Percentiles rank a stretch among this genome's conserved stretches.
These are phyloP conservation scores for Orthosia cruda DNA, from an alignment of 2,888 invertebrate species.

Conservation along the genomic window DNA sequence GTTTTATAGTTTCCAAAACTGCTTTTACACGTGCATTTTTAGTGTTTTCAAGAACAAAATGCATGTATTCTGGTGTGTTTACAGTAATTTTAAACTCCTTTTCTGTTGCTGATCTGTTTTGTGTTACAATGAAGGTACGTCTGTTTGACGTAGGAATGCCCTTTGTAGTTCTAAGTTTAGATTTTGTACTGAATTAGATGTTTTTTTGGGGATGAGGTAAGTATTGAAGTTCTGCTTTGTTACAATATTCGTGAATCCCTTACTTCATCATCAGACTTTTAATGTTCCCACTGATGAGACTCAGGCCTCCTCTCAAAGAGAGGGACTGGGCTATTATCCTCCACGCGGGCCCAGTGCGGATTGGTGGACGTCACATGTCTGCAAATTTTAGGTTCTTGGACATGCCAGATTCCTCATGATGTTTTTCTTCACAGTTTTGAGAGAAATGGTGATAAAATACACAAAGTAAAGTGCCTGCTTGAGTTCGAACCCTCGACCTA, in stretches of 20 bases:
- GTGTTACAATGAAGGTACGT: constrained; percentile 41
- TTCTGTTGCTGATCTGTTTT: constrained; percentile 60
- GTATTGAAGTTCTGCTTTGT: background rate
- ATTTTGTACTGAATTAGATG: constrained; percentile 1
- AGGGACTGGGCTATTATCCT: too few species aligned
- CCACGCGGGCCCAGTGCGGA: too few species aligned
- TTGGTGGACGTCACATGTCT: too few species aligned
- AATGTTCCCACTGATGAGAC: too few species aligned
- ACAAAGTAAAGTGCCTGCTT: too few species aligned
- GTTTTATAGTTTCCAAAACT: constrained; percentile 27
- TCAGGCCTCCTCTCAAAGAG: too few species aligned
- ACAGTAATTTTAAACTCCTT: constrained; percentile 34
- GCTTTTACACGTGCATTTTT: constrained; percentile 16
- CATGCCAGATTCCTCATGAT: too few species aligned
- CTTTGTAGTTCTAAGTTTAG: constrained; percentile 60
- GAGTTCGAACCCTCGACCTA: too few species aligned
- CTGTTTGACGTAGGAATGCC: constrained; percentile 36
- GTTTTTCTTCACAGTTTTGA: too few species aligned
- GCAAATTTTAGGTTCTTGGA: too few species aligned
- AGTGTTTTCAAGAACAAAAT: constrained; percentile 45
- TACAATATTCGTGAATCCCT: background rate
- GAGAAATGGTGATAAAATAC: too few species aligned
- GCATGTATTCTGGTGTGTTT: constrained; percentile 53
- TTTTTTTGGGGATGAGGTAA: background rate
- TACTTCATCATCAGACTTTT: too few species aligned